phyloP scores from a whole-genome alignment of 30 jellyfish, hydroid and myxozoan species.

The Rhopilema esculentum region DNA sequence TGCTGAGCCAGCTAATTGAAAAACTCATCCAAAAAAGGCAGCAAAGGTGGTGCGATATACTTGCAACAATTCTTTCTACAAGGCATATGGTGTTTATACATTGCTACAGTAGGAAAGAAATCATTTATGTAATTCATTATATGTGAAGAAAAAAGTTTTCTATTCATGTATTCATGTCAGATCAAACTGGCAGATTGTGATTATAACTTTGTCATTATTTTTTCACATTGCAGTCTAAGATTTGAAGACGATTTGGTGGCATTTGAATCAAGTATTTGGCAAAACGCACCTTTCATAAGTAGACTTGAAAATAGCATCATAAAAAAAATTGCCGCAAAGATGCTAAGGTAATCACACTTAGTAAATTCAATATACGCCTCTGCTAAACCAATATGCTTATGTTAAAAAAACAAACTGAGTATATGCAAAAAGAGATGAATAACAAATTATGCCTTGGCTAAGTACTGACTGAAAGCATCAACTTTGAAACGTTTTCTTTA shows the following conservation, averaged over 20 bases:
- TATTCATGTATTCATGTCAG: too few species aligned
- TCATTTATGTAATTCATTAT: not conserved
- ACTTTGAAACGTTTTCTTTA: not conserved
- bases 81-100: not conserved
- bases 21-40: not conserved
- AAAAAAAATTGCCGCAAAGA: too few species aligned
- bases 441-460: not conserved
- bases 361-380: too few species aligned
- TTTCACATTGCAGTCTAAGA: not conserved
- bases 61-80: not conserved
- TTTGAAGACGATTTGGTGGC: not conserved
- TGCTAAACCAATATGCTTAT: too few species aligned
- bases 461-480: not conserved
- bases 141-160: not conserved
- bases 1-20: not conserved
- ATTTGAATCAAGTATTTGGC: too few species aligned
- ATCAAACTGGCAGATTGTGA: not conserved
- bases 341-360: too few species aligned
- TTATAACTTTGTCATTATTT: not conserved
- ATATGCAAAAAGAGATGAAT: not conserved
- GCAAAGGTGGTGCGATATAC: constrained; percentile 2
- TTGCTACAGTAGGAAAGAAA: not conserved
- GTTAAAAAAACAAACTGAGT: not conserved
- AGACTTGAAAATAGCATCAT: too few species aligned
- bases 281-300: too few species aligned